Evolutionary conservation across 2,888 invertebrate genomes (phyloP).

Genomic region (Herminia tarsipennalis): DNA sequence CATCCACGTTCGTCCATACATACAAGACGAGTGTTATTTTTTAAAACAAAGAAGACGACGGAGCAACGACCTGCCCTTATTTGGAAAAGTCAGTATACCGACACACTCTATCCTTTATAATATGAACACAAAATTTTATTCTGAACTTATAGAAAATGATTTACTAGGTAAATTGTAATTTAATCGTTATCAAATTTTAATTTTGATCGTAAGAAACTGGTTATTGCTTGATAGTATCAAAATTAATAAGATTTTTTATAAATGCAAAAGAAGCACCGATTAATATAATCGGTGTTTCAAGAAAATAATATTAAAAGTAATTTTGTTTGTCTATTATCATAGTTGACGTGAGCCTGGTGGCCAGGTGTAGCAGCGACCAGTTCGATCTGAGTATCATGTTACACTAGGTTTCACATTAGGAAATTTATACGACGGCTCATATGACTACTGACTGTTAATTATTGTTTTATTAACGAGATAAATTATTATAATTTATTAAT

Average conservation of each 20-base stretch:
- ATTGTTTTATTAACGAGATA: conserved; percentile 81
- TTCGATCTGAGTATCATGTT: conserved; percentile 73
- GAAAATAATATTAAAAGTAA: conserved; percentile 58
- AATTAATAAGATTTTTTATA: conserved; percentile 12
- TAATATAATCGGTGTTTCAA: conserved; percentile 62
- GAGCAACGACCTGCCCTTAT: conserved; percentile 79
- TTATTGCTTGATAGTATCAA: conserved; percentile 5
- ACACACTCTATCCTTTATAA: conserved; percentile 49
- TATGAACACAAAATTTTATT: conserved; percentile 22
- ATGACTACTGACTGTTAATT: conserved; percentile 81
- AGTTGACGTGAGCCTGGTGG: conserved; percentile 73
- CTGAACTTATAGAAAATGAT: conserved; percentile 10
- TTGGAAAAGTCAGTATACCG: conserved; percentile 68
- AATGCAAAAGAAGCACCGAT: conserved; percentile 26
- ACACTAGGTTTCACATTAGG: conserved; percentile 84
- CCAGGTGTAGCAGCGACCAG: conserved; percentile 77
- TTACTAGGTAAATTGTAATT: conserved; percentile 1
- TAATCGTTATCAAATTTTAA: conserved; percentile 1
- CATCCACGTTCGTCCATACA: conserved; percentile 64
- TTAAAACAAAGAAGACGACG: conserved; percentile 74
- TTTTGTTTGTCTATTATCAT: conserved; percentile 71
- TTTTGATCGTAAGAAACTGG: conserved; percentile 5
- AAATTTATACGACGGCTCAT: conserved; percentile 83
- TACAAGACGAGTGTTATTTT: conserved; percentile 68
- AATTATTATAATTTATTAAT: conserved; percentile 81